phyloP scores from a whole-genome alignment of 2,888 invertebrate species.

The Eilema sororculum region DNA sequence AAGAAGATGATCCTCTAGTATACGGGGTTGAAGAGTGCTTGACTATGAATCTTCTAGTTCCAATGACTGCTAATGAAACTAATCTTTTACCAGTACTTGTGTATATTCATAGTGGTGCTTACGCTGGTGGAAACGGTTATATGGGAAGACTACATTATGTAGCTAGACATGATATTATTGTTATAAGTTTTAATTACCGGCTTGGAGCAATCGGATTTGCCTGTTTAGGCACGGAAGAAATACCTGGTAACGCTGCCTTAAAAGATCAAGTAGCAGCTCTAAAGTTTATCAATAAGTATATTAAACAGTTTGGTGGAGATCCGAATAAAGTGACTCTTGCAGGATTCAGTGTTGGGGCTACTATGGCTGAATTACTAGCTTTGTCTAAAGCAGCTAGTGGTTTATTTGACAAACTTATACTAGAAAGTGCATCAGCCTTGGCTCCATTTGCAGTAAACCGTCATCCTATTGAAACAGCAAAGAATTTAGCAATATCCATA shows the following conservation, averaged over 20 bases:
- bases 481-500: conserved; percentile 71
- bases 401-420: conserved; percentile 72
- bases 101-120: conserved; percentile 80
- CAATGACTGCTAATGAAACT: conserved; percentile 64
- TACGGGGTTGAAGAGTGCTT: conserved; percentile 77
- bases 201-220: conserved; percentile 91
- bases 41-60: conserved; percentile 69
- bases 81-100: conserved; percentile 76
- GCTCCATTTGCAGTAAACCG: conserved; percentile 75
- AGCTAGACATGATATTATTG: conserved; percentile 89
- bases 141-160: conserved; percentile 87
- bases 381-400: conserved; percentile 71
- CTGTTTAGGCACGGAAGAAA: conserved; percentile 86
- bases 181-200: conserved; percentile 90
- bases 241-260: conserved; percentile 94
- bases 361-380: conserved; percentile 77
- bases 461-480: conserved; percentile 75
- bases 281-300: conserved; percentile 91
- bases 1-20: conserved; percentile 60
- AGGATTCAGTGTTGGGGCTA: conserved; percentile 93
- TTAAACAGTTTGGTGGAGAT: conserved; percentile 93
- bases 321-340: conserved; percentile 92
- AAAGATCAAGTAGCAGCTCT: conserved; percentile 94
- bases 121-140: conserved; percentile 72
- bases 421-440: conserved; percentile 80